Evolutionary conservation across 2,797 vertebrate genomes (phyloP).

Genomic region (Artibeus lituratus): DNA sequence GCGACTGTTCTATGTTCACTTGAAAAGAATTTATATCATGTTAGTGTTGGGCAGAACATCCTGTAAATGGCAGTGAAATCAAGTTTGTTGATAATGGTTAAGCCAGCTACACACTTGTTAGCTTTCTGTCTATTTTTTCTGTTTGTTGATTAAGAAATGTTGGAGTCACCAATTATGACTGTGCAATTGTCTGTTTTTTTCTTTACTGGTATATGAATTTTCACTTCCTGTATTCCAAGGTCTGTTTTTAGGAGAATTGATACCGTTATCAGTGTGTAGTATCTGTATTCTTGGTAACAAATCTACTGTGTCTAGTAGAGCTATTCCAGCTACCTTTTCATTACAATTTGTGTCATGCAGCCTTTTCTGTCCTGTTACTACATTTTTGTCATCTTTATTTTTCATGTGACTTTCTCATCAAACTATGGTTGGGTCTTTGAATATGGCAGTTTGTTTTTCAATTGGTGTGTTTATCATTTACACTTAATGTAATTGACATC

Average conservation of each 20-base stretch:
- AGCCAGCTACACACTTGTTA: neutral
- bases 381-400: neutral
- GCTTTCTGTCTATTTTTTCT: slow-evolving; percentile 15
- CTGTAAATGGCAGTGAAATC: neutral
- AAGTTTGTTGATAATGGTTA: neutral
- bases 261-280: neutral
- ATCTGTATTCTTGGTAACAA: neutral
- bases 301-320: neutral
- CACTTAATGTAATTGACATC: neutral
- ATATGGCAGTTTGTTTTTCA: neutral
- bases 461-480: neutral
- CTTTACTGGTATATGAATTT: neutral
- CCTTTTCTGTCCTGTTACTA: neutral
- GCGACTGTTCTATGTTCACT: neutral
- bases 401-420: neutral
- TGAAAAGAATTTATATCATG: neutral
- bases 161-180: neutral
- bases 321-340: neutral
- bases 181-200: slow-evolving; percentile 6
- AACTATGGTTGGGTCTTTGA: neutral
- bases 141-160: slow-evolving; percentile 1
- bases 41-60: neutral
- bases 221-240: neutral
- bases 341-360: neutral
- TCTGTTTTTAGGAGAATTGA: neutral